Base-by-base conservation (phyloP, 2,113 vertebrate species). In the Collichthys lucidus region DNA sequence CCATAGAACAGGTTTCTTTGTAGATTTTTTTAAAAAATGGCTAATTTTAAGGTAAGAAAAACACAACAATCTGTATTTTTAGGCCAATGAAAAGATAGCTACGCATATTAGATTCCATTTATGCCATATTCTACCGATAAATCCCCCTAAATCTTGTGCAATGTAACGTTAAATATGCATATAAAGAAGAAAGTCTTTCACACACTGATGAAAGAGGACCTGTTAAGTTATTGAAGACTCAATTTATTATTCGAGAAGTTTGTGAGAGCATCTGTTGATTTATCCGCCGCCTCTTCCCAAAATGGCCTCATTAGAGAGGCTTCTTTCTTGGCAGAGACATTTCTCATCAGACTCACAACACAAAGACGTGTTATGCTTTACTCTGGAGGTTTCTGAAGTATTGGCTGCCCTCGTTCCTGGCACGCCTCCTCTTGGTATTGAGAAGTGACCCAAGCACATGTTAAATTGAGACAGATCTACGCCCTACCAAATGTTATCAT, bases 251-350 rank as follows among this genome's bases (percentile, higher is more conserved):
- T 56, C 14, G 44, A 74, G n/a, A 17, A n/a, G 61, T 67, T 47
- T 57, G 29, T 49, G 53, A 65, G 52, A 29, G 61, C 60, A 79
- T 69, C 69, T 64, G 67, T 42, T 22, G 70, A 88, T 80, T 81
- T 64, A 83, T 77, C 55, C 6, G 4, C 14, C 7, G 50, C 44
- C 79, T 78, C 47, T 62, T 84, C 70, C 62, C 47, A 89, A 84
- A 79, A 88, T 50, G 71, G 76, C 70, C 81, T 88, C 80, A 83
- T 81, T 82, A 87, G 75, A 63, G 69, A 62, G 59, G 66, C 77
- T 72, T 75, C 60, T 72, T 77, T 24, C 42, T 11, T 73, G 76
- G 65, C 74, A 81, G 65, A 71, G 35, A 74, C 57, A n/a, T 63
- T 74, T 44, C 47, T 69, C 16, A 61, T 70, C 31, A 47, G 59